These are phyloP conservation scores for Dorcus hopei DNA, from an alignment of 2,888 invertebrate genomes.

Conservation along the genomic window DNA sequence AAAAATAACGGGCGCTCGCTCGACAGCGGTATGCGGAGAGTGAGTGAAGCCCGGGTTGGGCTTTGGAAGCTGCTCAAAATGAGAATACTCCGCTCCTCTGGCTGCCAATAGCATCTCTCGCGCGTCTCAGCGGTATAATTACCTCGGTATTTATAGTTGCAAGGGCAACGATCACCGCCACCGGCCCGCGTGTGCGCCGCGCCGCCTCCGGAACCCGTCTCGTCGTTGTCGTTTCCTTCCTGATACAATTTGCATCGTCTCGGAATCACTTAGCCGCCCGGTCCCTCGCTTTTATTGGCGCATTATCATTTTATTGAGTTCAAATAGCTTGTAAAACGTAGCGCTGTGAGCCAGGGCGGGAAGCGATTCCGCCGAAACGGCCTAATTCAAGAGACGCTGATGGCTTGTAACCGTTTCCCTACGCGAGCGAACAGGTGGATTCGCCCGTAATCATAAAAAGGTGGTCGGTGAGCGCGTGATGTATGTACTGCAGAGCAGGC, in stretches of 20 bases:
- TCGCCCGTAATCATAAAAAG: conserved; percentile 20
- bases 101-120: conserved; percentile 48
- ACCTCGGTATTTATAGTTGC: conserved; percentile 49
- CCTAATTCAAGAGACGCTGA: conserved; percentile 53
- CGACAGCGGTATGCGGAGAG: conserved; percentile 42
- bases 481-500: conserved; percentile 44
- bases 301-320: conserved; percentile 56
- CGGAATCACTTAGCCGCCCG: conserved; percentile 46
- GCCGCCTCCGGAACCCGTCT: background rate
- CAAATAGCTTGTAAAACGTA: conserved; percentile 57
- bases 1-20: conserved; percentile 39
- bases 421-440: conserved; percentile 49
- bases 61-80: conserved; percentile 48
- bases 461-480: conserved; percentile 24
- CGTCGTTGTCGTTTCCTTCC: conserved; percentile 37
- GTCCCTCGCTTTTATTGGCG: conserved; percentile 49
- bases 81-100: conserved; percentile 44
- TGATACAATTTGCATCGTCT: conserved; percentile 50
- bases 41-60: conserved; percentile 44
- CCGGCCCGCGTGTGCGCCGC: conserved; percentile 12
- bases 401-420: conserved; percentile 50
- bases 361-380: conserved; percentile 49
- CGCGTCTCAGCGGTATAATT: conserved; percentile 47
- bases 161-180: conserved; percentile 45
- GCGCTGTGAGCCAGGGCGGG: conserved; percentile 48